These are phyloP conservation scores for Mycetomoellerius zeteki DNA, from an alignment of 1,140 invertebrate species.

Conservation along the genomic window DNA sequence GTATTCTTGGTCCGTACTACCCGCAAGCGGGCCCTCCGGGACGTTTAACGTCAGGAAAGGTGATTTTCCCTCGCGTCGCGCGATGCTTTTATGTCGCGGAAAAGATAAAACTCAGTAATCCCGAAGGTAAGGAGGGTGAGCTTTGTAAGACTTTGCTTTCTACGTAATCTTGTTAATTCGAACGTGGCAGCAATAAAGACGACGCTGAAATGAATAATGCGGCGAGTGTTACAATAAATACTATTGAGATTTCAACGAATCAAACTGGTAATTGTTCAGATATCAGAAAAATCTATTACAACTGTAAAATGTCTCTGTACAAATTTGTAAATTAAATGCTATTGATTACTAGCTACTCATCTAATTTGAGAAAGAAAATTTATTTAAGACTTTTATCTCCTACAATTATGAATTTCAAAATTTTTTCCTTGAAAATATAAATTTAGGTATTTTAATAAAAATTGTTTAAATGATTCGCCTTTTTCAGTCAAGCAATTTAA, in stretches of 20 bases:
- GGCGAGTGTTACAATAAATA: neutral
- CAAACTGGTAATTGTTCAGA: neutral
- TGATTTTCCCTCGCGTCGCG: conserved; percentile 47
- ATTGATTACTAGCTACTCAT: neutral
- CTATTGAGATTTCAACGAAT: neutral
- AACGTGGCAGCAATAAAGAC: conserved; percentile 37
- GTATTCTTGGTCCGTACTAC: conserved; percentile 31
- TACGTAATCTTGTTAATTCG: conserved; percentile 41
- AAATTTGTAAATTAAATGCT: neutral
- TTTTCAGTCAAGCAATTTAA: neutral
- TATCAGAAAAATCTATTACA: neutral
- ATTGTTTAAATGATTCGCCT: neutral
- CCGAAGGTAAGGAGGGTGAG: conserved; percentile 31
- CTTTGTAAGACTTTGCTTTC: conserved; percentile 59
- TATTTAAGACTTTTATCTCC: neutral
- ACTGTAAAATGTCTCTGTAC: neutral
- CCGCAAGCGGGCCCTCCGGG: conserved; percentile 53
- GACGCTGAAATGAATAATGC: conserved; percentile 47
- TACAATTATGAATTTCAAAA: neutral
- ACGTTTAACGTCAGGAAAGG: conserved; percentile 50
- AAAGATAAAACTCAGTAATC: conserved; percentile 60
- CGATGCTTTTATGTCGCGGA: conserved; percentile 49
- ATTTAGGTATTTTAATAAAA: neutral
- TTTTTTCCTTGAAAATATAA: neutral
- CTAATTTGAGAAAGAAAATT: neutral